Base-by-base conservation (phyloP, 2,797 vertebrate genomes). In the Melanotaenia boesemani region DNA sequence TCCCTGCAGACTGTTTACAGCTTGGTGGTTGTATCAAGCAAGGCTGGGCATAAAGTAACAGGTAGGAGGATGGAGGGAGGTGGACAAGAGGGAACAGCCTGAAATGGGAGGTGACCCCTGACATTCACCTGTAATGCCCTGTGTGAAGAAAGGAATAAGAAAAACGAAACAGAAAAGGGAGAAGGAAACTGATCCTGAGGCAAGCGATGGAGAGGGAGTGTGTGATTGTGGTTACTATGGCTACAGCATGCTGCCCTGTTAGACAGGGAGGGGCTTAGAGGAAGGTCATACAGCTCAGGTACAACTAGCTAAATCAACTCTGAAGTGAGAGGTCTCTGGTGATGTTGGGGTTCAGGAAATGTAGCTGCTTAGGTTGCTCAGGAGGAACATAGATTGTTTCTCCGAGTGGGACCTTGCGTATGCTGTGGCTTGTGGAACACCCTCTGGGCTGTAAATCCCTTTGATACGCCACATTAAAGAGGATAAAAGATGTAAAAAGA, bases 171-270 rank as follows among this genome's bases (percentile, higher is more conserved):
- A 1, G 6, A 24, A 26, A 37, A 34, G 11, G 28, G 22, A 24
- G 41, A 50, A 41, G 67, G 61, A 46, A 65, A 67, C 67, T 4
- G 62, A 82, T 81, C 77, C 61, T 2, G 30, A 70, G 68, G 77
- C 82, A 67, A 41, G 79, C 76, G 80, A 62, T 0, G 28, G 67
- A 67, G 61, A 28, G 62, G 64, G 41, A 72, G 63, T 0, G 67
- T 36, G 78, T 89, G 86, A 91, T 93, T 89, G 60, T 32, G 80
- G 90, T 91, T 91, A 77, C 91, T 88, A 91, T 79, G 85, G 86
- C 82, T 82, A 92, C 90, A 66, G 81, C 88, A 92, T 89, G 84
- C 73, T 54, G 72, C 76, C 22, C 71, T 24, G 63, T 15, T 73
- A 30, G 56, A 41, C 24, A 70, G 71, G 88, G 83, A 77, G 82